Base-by-base conservation (phyloP, 2,797 vertebrate genomes). In the Sarcophilus harrisii region DNA sequence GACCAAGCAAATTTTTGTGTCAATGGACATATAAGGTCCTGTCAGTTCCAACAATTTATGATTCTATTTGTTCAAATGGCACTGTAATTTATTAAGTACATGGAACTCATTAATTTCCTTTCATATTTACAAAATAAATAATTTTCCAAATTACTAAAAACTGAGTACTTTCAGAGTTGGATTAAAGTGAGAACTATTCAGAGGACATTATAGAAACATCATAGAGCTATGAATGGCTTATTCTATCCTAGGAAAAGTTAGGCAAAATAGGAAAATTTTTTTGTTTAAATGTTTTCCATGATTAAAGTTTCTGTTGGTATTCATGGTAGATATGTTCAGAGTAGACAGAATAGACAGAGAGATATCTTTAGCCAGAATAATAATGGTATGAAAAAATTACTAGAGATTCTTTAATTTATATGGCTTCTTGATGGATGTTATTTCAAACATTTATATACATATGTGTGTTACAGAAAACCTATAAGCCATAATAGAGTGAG, bases 71-170 rank as follows among this genome's bases (percentile, higher is more conserved):
- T 90, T 57, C 90, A 54, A 45, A 89, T 29, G 58, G 38, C 81
- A 89, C 58, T 49, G 58, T 52, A 59, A 58, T 96, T 95, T 87
- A 54, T 94, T 81, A 73, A 90, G 24, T 92, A 52, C 49, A 24
- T 32, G 14, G 1, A 55, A 95, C 49, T 73, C 32, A 96, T 18
- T 4, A 16, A 0, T 0, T 89, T 93, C n/a, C 28, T 62, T 93
- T 93, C 52, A 52, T 58, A 89, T 11, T 94, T 96, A 91, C 87
- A 16, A 95, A 93, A 95, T 92, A 90, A 96, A 96, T 92, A 96
- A 95, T 93, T 95, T 57, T 93, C 54, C 59, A 93, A 90, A 93
- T 94, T 92, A 96, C 90, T 95, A 91, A 94, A 93, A 96, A 57
- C 66, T 95, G 59, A 92, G 24, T 93, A 92, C 93, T 94, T 92